Evolutionary conservation across 2,797 vertebrate genomes (phyloP), one percentile per base, ranked within the genome.

Genomic region (Trichosurus vulpecula): DNA sequence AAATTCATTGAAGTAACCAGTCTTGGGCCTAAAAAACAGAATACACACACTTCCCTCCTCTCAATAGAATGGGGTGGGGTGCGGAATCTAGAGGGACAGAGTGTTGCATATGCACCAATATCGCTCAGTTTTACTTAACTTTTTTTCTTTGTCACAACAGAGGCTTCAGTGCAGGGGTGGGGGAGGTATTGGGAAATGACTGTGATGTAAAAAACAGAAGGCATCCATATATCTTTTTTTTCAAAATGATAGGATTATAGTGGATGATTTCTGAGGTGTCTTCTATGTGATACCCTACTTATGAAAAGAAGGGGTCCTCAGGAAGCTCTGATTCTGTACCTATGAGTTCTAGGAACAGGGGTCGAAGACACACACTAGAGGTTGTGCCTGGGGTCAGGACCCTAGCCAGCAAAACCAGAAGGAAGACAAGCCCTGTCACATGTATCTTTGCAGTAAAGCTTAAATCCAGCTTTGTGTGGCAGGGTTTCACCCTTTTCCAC

Each of bases 381-480:
- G 81, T 14, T 12, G 14, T 47, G 6, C 47, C 52, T 30, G 31
- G 52, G 29, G 52, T 27, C 58, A 41, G 66, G n/a, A 53, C 19
- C 29, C 3, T 16, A 74, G 47, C 91, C 56, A 16, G 10, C n/a
- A n/a, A 61, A 47, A 51, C 74, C 53, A 1, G 0, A 47, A 41
- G 10, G 0, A 54, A 25, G 55, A 30, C 0, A 5, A 51, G 6
- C 30, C 87, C 29, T 35, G 30, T 41, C 89, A 16, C 92, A 52
- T 29, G 41, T 6, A 81, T 13, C 66, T 29, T 22, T 52, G 35
- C 87, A 91, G 19, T 52, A 22, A 31, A 41, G 47, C 87, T 51
- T 41, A 9, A 10, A 31, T 27, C 35, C 41, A 14, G 29, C 10
- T 52, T n/a, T 11, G 52, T n/a, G 0, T 41, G 0, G 0, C 53